These are phyloP conservation scores for Caenorhabditis sinica DNA, from an alignment of 2,888 invertebrate genomes.

Conservation along the genomic window DNA sequence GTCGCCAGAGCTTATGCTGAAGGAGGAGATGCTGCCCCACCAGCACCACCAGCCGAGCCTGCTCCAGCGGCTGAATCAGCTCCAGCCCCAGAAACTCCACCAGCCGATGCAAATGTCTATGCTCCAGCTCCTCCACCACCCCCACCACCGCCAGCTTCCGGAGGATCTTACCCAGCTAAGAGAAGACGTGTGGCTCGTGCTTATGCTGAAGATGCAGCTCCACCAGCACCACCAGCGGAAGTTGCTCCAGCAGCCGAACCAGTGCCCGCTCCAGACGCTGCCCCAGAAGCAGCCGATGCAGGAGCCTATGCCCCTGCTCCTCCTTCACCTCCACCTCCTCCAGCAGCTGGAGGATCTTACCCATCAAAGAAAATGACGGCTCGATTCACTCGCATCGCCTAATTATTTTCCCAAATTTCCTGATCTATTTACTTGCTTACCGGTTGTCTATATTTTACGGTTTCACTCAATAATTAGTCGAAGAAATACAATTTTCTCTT, in stretches of 20 bases:
- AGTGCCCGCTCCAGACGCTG: background rate
- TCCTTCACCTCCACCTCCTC: background rate
- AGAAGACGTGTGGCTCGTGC: slow-evolving; percentile 8
- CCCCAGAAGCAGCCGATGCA: background rate
- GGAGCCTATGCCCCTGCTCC: background rate
- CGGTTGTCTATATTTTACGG: background rate
- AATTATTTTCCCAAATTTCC: background rate
- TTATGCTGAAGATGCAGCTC: background rate
- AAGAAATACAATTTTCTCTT: background rate
- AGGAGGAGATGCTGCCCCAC: slow-evolving; percentile 1
- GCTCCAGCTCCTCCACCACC: slow-evolving; percentile 1
- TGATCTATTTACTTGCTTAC: slow-evolving; percentile 12
- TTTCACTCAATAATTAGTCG: background rate
- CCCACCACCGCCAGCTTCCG: background rate
- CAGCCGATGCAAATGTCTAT: background rate
- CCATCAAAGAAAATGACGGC: background rate
- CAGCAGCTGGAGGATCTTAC: slow-evolving; percentile 1
- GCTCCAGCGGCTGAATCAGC: background rate
- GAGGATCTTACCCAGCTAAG: slow-evolving; percentile 1
- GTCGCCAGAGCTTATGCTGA: too few species aligned
- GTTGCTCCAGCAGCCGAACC: background rate
- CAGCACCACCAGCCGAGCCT: background rate
- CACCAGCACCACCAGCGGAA: background rate
- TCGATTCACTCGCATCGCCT: background rate
- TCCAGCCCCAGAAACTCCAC: background rate